phyloP scores from a whole-genome alignment of 2,113 vertebrate genomes.

The Benitochromis conjunctus region DNA sequence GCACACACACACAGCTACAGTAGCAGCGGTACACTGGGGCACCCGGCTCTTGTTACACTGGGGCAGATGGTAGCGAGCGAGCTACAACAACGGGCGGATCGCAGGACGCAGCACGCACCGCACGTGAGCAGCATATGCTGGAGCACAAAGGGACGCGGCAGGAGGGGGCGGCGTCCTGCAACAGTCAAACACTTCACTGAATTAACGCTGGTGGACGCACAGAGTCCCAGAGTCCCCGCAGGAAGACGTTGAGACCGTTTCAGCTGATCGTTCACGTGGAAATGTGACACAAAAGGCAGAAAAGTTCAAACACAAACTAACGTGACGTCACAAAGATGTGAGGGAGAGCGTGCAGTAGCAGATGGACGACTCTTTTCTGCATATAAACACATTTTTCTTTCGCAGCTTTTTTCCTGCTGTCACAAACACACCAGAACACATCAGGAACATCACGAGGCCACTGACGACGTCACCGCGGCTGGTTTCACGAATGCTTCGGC shows the following conservation, averaged over 20 bases:
- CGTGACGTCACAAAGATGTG: rapidly evolving
- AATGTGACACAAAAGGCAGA: not conserved
- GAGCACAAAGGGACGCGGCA: slow-evolving; percentile 28
- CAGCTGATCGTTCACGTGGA: rapidly evolving
- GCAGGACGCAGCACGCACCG: slow-evolving; percentile 25
- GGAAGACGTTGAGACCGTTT: not conserved
- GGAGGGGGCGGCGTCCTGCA: not conserved
- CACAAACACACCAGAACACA: not conserved
- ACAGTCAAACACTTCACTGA: not conserved
- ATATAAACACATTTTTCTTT: rapidly evolving
- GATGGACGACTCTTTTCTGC: not conserved
- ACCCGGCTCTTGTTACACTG: slow-evolving; percentile 57
- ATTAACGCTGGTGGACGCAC: not conserved
- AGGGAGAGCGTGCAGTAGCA: rapidly evolving
- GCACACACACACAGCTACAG: slow-evolving; percentile 17
- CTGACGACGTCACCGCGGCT: rapidly evolving
- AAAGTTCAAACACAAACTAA: not conserved
- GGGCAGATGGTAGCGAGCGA: slow-evolving; percentile 66
- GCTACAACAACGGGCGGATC: slow-evolving; percentile 7
- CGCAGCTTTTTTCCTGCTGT: not conserved
- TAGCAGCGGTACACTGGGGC: slow-evolving; percentile 3
- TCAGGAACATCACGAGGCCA: rapidly evolving
- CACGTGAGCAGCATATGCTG: slow-evolving; percentile 31
- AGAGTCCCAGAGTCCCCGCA: not conserved
- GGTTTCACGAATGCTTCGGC: not conserved